Evolutionary conservation across 2,888 invertebrate species (phyloP).

Genomic region (Eupelmus urozonus): DNA sequence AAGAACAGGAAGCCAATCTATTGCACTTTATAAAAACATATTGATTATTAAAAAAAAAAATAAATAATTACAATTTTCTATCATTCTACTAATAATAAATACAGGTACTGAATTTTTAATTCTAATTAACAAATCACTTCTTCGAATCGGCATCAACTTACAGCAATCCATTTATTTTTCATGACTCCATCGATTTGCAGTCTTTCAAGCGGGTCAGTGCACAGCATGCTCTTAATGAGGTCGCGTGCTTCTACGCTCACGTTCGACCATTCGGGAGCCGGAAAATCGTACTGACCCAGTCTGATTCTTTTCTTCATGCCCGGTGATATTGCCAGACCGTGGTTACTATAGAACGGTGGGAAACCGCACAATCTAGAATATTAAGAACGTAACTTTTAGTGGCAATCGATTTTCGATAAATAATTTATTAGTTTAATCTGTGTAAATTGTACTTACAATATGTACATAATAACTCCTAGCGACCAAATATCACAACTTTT

Average conservation of each 20-base stretch:
- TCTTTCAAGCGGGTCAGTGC: slow-evolving; percentile 94
- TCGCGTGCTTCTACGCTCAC: slow-evolving; percentile 97
- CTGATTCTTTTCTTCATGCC: slow-evolving; percentile 99
- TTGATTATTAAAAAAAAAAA: no score
- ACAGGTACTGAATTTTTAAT: no score
- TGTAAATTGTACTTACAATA: slow-evolving; percentile 83
- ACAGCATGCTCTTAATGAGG: slow-evolving; percentile 95
- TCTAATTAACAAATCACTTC: no score
- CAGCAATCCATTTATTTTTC: slow-evolving; percentile 91
- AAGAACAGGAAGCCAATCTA: no score
- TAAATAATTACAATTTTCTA: no score
- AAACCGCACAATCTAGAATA: slow-evolving; percentile 91
- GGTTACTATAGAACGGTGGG: slow-evolving; percentile 99
- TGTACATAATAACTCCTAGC: slow-evolving; percentile 99
- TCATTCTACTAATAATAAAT: no score
- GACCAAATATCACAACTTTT: slow-evolving; percentile 99
- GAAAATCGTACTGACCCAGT: slow-evolving; percentile 98
- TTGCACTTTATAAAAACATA: no score
- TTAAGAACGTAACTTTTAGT: not conserved
- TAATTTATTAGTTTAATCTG: slow-evolving; percentile 40
- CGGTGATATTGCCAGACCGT: slow-evolving; percentile 97
- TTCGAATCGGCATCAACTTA: slow-evolving; percentile 77
- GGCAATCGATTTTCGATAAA: not conserved
- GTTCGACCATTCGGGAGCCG: slow-evolving; percentile 96
- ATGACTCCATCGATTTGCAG: slow-evolving; percentile 94